Base-by-base conservation (phyloP, 2,888 invertebrate genomes). In the Acanthococcus lagerstroemiae region DNA sequence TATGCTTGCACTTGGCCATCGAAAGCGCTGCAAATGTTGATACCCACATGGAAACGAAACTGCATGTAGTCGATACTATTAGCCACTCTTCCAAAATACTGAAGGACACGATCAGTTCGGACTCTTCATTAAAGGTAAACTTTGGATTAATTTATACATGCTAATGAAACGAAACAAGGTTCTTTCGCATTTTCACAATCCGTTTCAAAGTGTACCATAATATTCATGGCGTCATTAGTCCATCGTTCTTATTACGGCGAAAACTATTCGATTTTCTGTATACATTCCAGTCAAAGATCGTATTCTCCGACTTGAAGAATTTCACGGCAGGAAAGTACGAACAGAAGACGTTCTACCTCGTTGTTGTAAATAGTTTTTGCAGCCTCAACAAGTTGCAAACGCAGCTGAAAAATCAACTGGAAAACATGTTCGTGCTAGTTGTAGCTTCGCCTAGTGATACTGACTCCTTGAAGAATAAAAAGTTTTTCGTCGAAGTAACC, bases 1-100 rank as follows among this genome's bases (percentile, higher is more conserved):
- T 66, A n/a, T 48, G 56, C 19, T 17, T 66, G 7, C 66, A 66
- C 46, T 26, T 66, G 5, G 30, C 25, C 17, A 24, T 30, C 4
- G 66, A 66, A 46, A 57, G 46, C 30, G 22, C 22, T 48, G 21
- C 57, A 21, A 46, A 21, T 1, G 25, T 15, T 6, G 22, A 26
- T 21, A 48, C 56, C 15, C 50, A 48, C 9, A 27, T 27, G 9
- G 48, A 57, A 19, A 12, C 46, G 6, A 66, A 57, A 21, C 24
- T 66, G 7, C 48, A 26, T 1, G 30, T 66, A 3, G 17, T 57
- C 7, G 66, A 66, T 50, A 66, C 57, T 4, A 15, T 24, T 4
- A 22, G 19, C 12, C 27, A 46, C 9, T 7, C 24, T 0, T 44
- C 54, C 5, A n/a, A 26, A 21, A 24, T 54, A 17, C 21, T 54